A percentile compares a stretch with the other conserved stretches of the same genome.
These are phyloP conservation scores for Crotalus tigris DNA, from an alignment of 2,113 vertebrate species.

Conservation along the genomic window DNA sequence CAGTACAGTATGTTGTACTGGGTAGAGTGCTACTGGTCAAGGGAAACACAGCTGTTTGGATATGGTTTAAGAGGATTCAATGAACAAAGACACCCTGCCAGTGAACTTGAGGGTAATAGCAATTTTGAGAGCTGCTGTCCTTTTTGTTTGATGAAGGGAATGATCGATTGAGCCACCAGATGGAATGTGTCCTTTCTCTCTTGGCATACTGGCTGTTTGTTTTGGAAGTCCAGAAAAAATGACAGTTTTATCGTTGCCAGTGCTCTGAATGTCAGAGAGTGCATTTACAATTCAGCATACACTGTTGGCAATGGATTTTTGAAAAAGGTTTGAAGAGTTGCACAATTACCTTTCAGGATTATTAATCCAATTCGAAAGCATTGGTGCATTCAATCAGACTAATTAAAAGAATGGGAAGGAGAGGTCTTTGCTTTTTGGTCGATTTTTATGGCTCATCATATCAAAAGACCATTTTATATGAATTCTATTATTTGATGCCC, in stretches of 20 bases:
- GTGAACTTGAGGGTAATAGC: conserved; percentile 34
- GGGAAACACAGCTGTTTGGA: not conserved
- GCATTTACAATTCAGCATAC: conserved; percentile 59
- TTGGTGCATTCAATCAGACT: conserved; percentile 58
- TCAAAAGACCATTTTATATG: conserved; percentile 30
- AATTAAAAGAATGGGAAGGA: conserved; percentile 55
- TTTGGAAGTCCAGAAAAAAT: conserved; percentile 60
- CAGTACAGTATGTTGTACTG: not conserved
- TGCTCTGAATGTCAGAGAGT: conserved; percentile 56
- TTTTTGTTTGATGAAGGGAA: conserved; percentile 44
- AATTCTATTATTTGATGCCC: conserved; percentile 26
- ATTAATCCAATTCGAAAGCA: conserved; percentile 57
- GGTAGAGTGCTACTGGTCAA: not conserved
- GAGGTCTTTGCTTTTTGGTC: conserved; percentile 53
- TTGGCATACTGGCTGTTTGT: conserved; percentile 61
- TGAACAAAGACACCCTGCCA: not conserved
- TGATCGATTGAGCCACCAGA: conserved; percentile 43
- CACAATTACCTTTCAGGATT: conserved; percentile 56
- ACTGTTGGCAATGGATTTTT: conserved; percentile 60
- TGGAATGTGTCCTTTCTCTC: conserved; percentile 60
- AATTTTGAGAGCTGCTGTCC: conserved; percentile 34
- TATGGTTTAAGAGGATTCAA: not conserved
- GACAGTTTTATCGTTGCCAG: conserved; percentile 63
- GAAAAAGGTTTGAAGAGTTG: conserved; percentile 63
- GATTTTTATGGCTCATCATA: conserved; percentile 40